phyloP scores from a whole-genome alignment of 2,888 invertebrate species.

The Limulus polyphemus region DNA sequence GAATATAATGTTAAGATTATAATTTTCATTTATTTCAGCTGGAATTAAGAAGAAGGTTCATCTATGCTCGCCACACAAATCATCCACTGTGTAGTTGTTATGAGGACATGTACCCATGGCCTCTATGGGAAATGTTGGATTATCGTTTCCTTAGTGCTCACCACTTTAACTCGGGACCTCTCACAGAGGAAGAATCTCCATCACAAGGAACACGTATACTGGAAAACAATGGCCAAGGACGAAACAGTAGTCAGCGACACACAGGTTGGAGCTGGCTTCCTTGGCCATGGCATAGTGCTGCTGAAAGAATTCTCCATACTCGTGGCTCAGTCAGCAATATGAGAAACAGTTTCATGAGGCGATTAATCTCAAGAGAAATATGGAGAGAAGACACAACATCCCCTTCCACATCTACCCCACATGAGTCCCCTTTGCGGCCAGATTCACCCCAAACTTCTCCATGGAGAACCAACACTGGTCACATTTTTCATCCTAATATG shows the following conservation, averaged over 20 bases:
- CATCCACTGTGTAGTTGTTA: conserved; percentile 50
- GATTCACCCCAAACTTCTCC: conserved; percentile 11
- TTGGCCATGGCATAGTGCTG: conserved; percentile 14
- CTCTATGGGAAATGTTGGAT: conserved; percentile 45
- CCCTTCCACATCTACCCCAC: conserved; percentile 1
- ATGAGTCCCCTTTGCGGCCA: conserved; percentile 4
- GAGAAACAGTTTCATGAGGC: conserved; percentile 13
- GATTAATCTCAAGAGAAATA: conserved; percentile 15
- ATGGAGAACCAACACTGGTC: conserved; percentile 20
- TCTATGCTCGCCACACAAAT: conserved; percentile 49
- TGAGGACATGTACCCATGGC: conserved; percentile 49
- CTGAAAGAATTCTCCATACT: neutral
- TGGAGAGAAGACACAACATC: conserved; percentile 2
- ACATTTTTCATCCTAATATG: conserved; percentile 14
- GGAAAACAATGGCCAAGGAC: neutral
- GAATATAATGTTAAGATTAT: neutral
- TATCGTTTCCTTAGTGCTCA: conserved; percentile 34
- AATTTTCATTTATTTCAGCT: conserved; percentile 35
- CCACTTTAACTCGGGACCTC: conserved; percentile 1
- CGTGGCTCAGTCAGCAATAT: neutral
- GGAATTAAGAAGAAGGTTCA: conserved; percentile 65
- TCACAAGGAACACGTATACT: neutral
- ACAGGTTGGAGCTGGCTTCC: conserved; percentile 21
- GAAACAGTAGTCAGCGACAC: conserved; percentile 7
- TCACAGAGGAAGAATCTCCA: conserved; percentile 7